These are phyloP conservation scores for Formica aserva DNA, from an alignment of 2,888 invertebrate species.

Conservation along the genomic window DNA sequence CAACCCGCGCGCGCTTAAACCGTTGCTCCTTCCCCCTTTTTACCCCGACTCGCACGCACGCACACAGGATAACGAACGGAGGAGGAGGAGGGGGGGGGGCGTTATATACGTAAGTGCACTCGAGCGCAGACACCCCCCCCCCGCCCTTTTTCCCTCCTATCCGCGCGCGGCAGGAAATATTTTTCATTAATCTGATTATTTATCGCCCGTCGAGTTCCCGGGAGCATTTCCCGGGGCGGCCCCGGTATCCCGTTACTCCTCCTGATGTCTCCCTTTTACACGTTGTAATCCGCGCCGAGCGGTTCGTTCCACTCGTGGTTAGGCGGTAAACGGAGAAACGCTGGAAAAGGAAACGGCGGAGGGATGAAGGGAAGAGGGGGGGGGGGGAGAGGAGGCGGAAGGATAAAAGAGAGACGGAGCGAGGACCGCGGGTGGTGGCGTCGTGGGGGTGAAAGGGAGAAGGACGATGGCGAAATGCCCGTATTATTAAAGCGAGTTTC, in stretches of 20 bases:
- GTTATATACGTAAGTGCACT: conserved; percentile 55
- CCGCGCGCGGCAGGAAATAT: conserved; percentile 73
- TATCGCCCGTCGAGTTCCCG: conserved; percentile 77
- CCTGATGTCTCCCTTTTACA: conserved; percentile 68
- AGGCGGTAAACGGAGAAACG: conserved; percentile 64
- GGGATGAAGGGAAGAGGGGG: not conserved
- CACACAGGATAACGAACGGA: conserved; percentile 47
- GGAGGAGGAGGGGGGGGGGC: not conserved
- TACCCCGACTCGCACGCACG: conserved; percentile 20
- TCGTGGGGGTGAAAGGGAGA: not conserved
- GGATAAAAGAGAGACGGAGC: conserved; percentile 47
- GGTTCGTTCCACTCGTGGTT: conserved; percentile 59
- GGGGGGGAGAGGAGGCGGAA: conserved; percentile 10
- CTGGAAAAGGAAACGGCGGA: conserved; percentile 63
- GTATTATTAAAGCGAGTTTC: conserved; percentile 13
- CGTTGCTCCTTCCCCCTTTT: not conserved
- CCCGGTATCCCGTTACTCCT: not conserved
- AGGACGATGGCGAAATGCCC: conserved; percentile 25
- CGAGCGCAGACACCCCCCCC: conserved; percentile 30
- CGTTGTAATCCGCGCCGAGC: conserved; percentile 71
- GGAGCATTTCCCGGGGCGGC: conserved; percentile 58
- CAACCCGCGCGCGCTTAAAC: conserved; percentile 38
- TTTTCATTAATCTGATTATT: conserved; percentile 83
- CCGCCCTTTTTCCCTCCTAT: not conserved
- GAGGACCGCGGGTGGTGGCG: conserved; percentile 13